Evolutionary conservation across 2,888 invertebrate genomes (phyloP), one percentile per base, ranked within the genome.

Genomic region (Ecdyonurus torrentis): DNA sequence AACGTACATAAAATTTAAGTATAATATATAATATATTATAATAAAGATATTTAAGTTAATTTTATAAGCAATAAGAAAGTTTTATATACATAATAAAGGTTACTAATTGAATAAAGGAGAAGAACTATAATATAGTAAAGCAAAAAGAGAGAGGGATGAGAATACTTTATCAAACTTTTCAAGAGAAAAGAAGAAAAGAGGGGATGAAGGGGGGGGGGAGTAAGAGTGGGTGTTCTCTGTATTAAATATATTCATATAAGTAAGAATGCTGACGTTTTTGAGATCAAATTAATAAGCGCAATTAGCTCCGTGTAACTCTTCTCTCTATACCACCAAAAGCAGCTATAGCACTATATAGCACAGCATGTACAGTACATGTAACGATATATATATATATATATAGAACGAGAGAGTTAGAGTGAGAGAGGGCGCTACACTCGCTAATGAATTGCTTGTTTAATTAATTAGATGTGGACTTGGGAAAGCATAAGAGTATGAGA

Each of bases 381-480:
- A n/a, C n/a, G n/a, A n/a, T n/a, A n/a, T n/a, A n/a, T n/a, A n/a
- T n/a, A n/a, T n/a, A n/a, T n/a, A n/a, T n/a, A n/a, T n/a, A n/a
- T n/a, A n/a, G n/a, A n/a, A n/a, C n/a, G 15, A 7, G 23, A 58
- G 23, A 23, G 23, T 2, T 18, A 1, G 23, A 19, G 58, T n/a
- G 23, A 5, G 58, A 7, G 1, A 52, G 18, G 52, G 52, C 52
- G 52, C 15, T 25, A 61, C 62, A 61, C 59, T 60, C 58, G 78
- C 80, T 83, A 84, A 84, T 83, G 83, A 84, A 84, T 83, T 83
- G 83, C 82, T 81, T 83, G 82, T 83, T 83, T 83, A 83, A 84
- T 83, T 84, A 84, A 84, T 83, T 82, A 83, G 77, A 79, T 78
- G 66, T 66, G 67, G 66, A 63, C 64, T 64, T 55, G 61, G 58